Base-by-base conservation (phyloP, 2,888 invertebrate genomes). In the Agrenia bidenticulata region DNA sequence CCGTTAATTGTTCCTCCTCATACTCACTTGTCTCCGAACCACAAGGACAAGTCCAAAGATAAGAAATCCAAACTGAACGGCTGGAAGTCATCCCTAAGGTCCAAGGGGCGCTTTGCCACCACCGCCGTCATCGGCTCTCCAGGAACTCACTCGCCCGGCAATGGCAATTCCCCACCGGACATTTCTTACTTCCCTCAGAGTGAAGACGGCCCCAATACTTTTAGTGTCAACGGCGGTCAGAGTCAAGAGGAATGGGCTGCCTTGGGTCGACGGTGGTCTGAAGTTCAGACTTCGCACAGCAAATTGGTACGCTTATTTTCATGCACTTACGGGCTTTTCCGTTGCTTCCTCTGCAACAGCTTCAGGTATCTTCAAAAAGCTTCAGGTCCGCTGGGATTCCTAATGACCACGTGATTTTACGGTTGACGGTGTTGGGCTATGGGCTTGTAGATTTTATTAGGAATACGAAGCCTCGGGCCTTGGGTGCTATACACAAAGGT, bases 211-310 rank as follows among this genome's bases (percentile, higher is more conserved):
- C 11, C 32, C 5, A 32, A n/a, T n/a, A n/a, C n/a, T n/a, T n/a
- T n/a, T n/a, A 60, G 60, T 27, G 26, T 63, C 19, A 58, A 62
- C 45, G 65, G 60, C 37, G 60, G 57, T 32, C 42, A 32, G 56
- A 56, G 56, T 27, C 55, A 61, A 37, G 60, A 55, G 19, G 68
- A 69, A 21, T 65, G 65, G 65, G 62, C 45, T 4, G 17, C 55
- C 9, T n/a, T 61, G 23, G 60, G 69, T 17, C 55, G 73, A 32
- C 60, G 73, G 11, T 73, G 71, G 71, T 72, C 73, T 7, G 73
- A 73, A 60, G 60, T 62, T 2, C 57, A 64, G 27, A 65, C 65
- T 13, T 13, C 70, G 49, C 67, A 61, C 7, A 19, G 7, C n/a
- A 73, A 70, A 69, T 61, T 65, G 73, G 73, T 73, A 73, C 57